These are phyloP conservation scores for Barnardius zonarius DNA, from an alignment of 2,113 vertebrate genomes.

Conservation along the genomic window DNA sequence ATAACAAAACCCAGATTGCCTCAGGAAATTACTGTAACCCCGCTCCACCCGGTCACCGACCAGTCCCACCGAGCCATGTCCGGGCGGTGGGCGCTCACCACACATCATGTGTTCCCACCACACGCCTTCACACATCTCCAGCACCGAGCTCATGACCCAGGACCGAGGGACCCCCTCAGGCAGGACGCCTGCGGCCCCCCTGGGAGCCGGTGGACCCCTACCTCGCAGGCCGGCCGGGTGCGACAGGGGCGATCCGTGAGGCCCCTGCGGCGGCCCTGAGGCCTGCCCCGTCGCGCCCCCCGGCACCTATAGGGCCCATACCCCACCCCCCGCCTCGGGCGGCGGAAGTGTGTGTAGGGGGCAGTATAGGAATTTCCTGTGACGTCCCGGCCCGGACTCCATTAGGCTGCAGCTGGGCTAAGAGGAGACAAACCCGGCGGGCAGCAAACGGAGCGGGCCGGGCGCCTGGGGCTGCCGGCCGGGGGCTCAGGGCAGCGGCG, in stretches of 20 bases:
- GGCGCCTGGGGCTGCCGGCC: slow-evolving; percentile 44
- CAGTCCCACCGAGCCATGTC: neutral
- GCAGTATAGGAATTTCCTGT: slow-evolving; percentile 83
- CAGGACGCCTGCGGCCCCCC: neutral
- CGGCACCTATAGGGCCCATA: neutral
- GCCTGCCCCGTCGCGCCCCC: neutral
- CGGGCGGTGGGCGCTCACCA: neutral
- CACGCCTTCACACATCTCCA: fast-evolving
- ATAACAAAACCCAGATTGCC: neutral
- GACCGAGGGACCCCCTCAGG: neutral
- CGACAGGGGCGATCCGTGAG: fast-evolving
- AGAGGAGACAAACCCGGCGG: slow-evolving; percentile 82
- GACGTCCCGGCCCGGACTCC: slow-evolving; percentile 83
- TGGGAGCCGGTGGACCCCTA: neutral
- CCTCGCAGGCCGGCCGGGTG: neutral
- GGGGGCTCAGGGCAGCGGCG: slow-evolving; percentile 63
- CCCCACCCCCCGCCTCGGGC: slow-evolving; percentile 32
- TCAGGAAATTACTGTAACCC: neutral
- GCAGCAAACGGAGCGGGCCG: slow-evolving; percentile 49
- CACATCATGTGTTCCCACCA: fast-evolving
- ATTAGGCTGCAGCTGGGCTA: slow-evolving; percentile 80
- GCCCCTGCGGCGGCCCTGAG: neutral
- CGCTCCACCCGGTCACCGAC: neutral
- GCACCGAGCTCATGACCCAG: fast-evolving
- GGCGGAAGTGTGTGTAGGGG: slow-evolving; percentile 70